Percentiles rank a stretch among this genome's conserved stretches.
Evolutionary conservation across 2,888 invertebrate species (phyloP).

Genomic region (Amblyteles armatorius): DNA sequence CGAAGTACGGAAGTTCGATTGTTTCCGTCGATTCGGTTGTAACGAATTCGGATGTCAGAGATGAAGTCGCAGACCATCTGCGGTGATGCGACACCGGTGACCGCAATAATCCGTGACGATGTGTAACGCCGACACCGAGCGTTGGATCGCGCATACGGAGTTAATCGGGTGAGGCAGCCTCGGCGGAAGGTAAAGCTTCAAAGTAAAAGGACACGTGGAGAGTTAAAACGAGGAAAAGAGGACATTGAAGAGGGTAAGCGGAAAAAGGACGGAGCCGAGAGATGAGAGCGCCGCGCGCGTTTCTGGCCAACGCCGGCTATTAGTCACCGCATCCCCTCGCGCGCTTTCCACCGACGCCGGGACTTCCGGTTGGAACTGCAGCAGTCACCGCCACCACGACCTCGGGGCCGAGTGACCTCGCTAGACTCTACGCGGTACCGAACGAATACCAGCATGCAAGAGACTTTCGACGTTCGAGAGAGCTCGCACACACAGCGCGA

Average conservation of each 20-base stretch:
- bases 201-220: slow-evolving; percentile 46
- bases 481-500: slow-evolving; percentile 35
- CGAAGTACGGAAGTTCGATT: neutral
- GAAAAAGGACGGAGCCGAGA: slow-evolving; percentile 60
- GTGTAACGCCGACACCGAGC: neutral
- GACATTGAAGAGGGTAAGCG: slow-evolving; percentile 39
- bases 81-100: neutral
- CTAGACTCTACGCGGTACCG: slow-evolving; percentile 57
- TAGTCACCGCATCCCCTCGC: slow-evolving; percentile 74
- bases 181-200: slow-evolving; percentile 27
- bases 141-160: slow-evolving; percentile 13
- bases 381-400: slow-evolving; percentile 64
- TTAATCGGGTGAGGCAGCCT: slow-evolving; percentile 53
- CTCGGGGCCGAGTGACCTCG: slow-evolving; percentile 66
- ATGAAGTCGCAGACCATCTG: neutral
- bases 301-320: slow-evolving; percentile 76
- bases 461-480: slow-evolving; percentile 56
- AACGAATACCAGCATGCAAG: slow-evolving; percentile 47
- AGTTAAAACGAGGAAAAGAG: slow-evolving; percentile 27
- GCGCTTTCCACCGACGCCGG: slow-evolving; percentile 60
- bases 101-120: neutral
- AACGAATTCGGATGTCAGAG: neutral
- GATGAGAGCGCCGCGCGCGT: slow-evolving; percentile 71
- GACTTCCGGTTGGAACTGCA: slow-evolving; percentile 70
- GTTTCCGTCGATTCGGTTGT: neutral